Evolutionary conservation across 2,113 vertebrate species (phyloP), one percentile per base, ranked within the genome.

Genomic region (Thamnaconus septentrionalis): DNA sequence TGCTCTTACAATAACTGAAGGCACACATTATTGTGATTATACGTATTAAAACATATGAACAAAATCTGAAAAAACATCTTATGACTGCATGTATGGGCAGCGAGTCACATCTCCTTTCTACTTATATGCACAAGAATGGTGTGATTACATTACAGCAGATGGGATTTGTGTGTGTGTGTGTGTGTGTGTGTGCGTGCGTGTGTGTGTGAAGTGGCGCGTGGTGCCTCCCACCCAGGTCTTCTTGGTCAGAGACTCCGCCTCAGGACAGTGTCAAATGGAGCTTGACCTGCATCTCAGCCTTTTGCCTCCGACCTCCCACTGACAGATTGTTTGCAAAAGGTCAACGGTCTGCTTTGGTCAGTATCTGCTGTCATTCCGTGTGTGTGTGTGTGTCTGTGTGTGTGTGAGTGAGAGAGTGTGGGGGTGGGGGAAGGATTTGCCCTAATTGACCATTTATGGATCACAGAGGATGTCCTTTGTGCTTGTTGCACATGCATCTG

Each of bases 271-370:
- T 58, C 59, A 83, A 85, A 85, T 78, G 71, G 54, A 69, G 79
- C 67, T 68, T 86, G 77, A 86, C 83, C 83, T 72, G 0, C 53
- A n/a, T 72, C 45, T 56, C 43, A 63, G 63, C 55, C 74, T 63
- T 67, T 67, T 60, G 59, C 58, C 61, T 73, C 71, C 56, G 82
- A 85, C 76, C 81, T 81, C 81, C 84, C 74, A 83, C 78, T 62
- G 58, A 43, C 66, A 71, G 49, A 63, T 63, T 86, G 66, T 76
- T 79, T 82, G 61, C 53, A 79, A 58, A 31, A 85, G 79, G 84
- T 84, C 81, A 83, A 12, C 4, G 59, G 59, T 69, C 61, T 62
- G 55, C 59, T 72, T 65, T 71, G 72, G 69, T 83, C 72, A 61
- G 64, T 67, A 31, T 83, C 74, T 63, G 43, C 63, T 62, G 47